phyloP scores from a whole-genome alignment of 2,888 invertebrate genomes.

The Yponomeuta evonymella region DNA sequence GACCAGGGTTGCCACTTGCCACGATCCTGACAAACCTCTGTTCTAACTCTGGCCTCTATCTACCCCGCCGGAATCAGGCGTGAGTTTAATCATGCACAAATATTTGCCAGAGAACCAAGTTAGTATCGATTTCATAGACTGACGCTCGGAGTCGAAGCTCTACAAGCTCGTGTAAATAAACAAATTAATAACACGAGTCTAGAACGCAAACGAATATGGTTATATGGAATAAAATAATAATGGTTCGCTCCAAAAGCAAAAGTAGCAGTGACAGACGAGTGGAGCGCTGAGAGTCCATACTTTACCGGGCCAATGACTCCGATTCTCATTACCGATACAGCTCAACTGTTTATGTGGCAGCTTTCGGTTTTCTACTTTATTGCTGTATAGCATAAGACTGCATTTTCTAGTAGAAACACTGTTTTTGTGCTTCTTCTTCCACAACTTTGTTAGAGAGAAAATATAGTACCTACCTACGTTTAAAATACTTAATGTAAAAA shows the following conservation, averaged over 20 bases:
- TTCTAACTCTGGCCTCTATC: too few relatives aligned
- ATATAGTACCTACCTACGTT: background rate
- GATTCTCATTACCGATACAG: slow-evolving; percentile 42
- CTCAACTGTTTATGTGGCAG: slow-evolving; percentile 31
- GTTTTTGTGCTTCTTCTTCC: slow-evolving; percentile 8
- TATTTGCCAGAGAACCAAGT: background rate
- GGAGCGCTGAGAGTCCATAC: slow-evolving; percentile 43
- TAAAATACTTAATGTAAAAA: background rate
- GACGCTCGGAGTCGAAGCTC: background rate
- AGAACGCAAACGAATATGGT: background rate
- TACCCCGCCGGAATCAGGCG: too few relatives aligned
- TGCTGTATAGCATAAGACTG: background rate
- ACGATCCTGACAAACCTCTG: too few relatives aligned
- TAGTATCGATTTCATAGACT: background rate
- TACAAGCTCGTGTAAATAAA: background rate
- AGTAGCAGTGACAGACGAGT: slow-evolving; percentile 61
- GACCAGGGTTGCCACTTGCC: too few relatives aligned
- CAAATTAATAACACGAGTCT: background rate
- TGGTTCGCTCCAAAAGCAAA: slow-evolving; percentile 64
- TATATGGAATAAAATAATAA: slow-evolving; percentile 2
- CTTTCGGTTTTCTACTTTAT: slow-evolving; percentile 6
- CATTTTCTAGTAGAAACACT: background rate
- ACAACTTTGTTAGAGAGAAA: slow-evolving; percentile 13
- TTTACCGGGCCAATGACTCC: slow-evolving; percentile 64
- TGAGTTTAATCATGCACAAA: background rate